Conservation (phyloP, 2,113 vertebrate species). For the Chaenocephalus aceratus region DNA sequence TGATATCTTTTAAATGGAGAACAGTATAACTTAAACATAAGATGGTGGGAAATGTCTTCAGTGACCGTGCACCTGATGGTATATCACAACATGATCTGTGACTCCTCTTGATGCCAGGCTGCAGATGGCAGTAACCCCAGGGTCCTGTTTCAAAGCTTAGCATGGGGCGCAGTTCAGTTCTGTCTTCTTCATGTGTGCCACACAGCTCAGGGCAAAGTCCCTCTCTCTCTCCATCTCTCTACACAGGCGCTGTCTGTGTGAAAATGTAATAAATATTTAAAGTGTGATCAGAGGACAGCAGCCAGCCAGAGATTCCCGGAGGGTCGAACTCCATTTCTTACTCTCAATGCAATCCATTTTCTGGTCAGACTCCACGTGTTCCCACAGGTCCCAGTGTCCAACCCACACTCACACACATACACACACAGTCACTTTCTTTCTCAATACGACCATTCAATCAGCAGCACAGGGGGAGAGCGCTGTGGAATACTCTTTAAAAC, state of each 20-base stretch:
- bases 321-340: slow-evolving; percentile 49
- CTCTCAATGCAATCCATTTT: slow-evolving; percentile 62
- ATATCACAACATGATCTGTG: slow-evolving; percentile 36
- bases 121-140: slow-evolving; percentile 72
- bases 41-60: slow-evolving; percentile 6
- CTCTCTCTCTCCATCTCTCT: background rate
- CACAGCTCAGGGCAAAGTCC: slow-evolving; percentile 49
- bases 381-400: slow-evolving; percentile 39
- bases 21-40: background rate
- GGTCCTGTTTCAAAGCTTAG: slow-evolving; percentile 51
- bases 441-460: slow-evolving; percentile 71
- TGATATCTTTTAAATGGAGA: background rate
- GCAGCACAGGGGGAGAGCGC: slow-evolving; percentile 55
- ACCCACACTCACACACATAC: slow-evolving; percentile 29
- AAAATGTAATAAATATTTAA: slow-evolving; percentile 76
- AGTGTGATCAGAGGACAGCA: slow-evolving; percentile 53
- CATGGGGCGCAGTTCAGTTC: slow-evolving; percentile 40
- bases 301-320: slow-evolving; percentile 41
- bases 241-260: slow-evolving; percentile 48
- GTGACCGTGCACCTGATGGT: slow-evolving; percentile 18
- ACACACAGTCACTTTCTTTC: slow-evolving; percentile 31
- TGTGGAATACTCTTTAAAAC: slow-evolving; percentile 32
- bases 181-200: slow-evolving; percentile 39
- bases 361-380: slow-evolving; percentile 52
- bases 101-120: slow-evolving; percentile 54